Percentiles rank a stretch among this genome's conserved stretches.
phyloP scores from a whole-genome alignment of 2,113 vertebrate species.

The Puntigrus tetrazona region DNA sequence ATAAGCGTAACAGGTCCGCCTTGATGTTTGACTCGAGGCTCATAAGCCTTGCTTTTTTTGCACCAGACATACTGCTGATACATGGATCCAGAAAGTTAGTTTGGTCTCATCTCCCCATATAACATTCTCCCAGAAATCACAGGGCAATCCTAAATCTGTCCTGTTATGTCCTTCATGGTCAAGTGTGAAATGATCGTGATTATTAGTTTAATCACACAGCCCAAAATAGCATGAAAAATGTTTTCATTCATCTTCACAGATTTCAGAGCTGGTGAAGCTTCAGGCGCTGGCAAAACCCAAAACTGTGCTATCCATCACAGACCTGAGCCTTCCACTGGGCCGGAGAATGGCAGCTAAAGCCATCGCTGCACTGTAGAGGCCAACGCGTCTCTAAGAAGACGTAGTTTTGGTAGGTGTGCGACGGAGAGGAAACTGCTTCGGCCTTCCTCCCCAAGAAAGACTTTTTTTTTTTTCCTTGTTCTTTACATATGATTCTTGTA shows the following conservation, averaged over 20 bases:
- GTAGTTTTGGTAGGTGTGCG: not conserved
- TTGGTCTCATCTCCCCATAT: no score
- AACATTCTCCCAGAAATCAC: no score
- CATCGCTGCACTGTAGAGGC: conserved; percentile 82
- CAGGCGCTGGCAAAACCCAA: conserved; percentile 91
- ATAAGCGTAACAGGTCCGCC: no score
- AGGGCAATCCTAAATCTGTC: no score
- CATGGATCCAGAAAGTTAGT: no score
- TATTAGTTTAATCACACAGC: not conserved
- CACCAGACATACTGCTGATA: no score
- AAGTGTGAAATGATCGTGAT: not conserved
- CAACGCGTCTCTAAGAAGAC: not conserved
- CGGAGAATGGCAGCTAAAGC: conserved; percentile 95
- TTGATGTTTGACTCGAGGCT: no score
- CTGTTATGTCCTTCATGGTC: no score
- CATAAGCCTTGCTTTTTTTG: no score
- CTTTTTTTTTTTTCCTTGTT: not conserved
- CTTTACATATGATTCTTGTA: conserved; percentile 26
- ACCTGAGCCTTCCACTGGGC: conserved; percentile 91
- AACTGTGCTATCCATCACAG: conserved; percentile 92
- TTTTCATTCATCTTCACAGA: conserved; percentile 69
- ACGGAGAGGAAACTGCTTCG: not conserved
- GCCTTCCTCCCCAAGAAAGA: not conserved
- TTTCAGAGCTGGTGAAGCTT: conserved; percentile 93
- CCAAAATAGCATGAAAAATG: not conserved